Evolutionary conservation across 2,888 invertebrate genomes (phyloP).

Genomic region (Platycheirus albimanus): DNA sequence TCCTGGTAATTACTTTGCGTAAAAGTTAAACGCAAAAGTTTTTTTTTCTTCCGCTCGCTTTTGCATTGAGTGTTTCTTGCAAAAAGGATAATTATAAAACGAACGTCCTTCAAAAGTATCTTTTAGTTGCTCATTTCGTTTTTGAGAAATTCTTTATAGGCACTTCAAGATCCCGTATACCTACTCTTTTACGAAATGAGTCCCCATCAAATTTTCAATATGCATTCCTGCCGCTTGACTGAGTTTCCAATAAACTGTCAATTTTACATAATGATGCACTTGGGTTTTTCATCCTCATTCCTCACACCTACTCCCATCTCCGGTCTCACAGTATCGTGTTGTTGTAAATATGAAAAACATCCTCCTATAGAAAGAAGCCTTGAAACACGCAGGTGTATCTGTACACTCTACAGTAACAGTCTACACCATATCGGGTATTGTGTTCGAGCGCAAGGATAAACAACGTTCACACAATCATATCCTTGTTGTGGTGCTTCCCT

Average conservation of each 20-base stretch:
- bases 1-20: slow-evolving; percentile 55
- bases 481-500: slow-evolving; percentile 34
- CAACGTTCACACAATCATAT: slow-evolving; percentile 54
- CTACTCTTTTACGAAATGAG: no score
- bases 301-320: no score
- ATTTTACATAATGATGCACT: slow-evolving; percentile 70
- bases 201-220: slow-evolving; percentile 56
- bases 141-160: slow-evolving; percentile 10
- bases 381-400: slow-evolving; percentile 53
- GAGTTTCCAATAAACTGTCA: slow-evolving; percentile 71
- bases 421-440: slow-evolving; percentile 40
- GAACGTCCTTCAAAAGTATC: slow-evolving; percentile 55
- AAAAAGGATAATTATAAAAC: slow-evolving; percentile 29
- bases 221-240: slow-evolving; percentile 62
- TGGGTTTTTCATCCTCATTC: slow-evolving; percentile 12
- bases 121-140: slow-evolving; percentile 46
- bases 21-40: slow-evolving; percentile 48
- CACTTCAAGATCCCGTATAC: background rate
- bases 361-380: background rate
- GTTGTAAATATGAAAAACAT: slow-evolving; percentile 16
- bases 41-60: slow-evolving; percentile 45
- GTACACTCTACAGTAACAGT: no score
- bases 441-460: slow-evolving; percentile 49
- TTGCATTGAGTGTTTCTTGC: background rate
- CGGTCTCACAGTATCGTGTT: no score